Evolutionary conservation across 2,888 invertebrate species (phyloP).

Genomic region (Hipparchia semele): DNA sequence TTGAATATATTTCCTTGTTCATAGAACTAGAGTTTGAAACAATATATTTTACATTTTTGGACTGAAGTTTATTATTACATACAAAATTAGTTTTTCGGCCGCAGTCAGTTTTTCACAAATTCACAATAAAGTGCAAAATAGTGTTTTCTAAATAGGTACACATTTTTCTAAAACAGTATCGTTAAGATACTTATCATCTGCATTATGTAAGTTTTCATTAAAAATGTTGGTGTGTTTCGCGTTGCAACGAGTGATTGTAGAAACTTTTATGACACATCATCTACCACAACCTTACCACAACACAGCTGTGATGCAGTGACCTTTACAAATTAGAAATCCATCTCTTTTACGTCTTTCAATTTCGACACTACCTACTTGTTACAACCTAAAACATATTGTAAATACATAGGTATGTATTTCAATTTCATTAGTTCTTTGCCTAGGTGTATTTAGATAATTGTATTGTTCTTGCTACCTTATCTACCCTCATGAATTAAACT

Average conservation of each 20-base stretch:
- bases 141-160: slow-evolving; percentile 23
- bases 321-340: slow-evolving; percentile 32
- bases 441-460: slow-evolving; percentile 45
- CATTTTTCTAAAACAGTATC: slow-evolving; percentile 18
- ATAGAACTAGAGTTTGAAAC: slow-evolving; percentile 34
- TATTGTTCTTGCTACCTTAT: slow-evolving; percentile 42
- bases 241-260: slow-evolving; percentile 36
- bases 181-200: slow-evolving; percentile 27
- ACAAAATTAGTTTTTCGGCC: slow-evolving; percentile 31
- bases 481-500: slow-evolving; percentile 40
- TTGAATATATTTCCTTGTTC: slow-evolving; percentile 28
- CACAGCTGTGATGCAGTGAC: slow-evolving; percentile 36
- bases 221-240: slow-evolving; percentile 32
- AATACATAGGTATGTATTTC: slow-evolving; percentile 45
- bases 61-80: slow-evolving; percentile 27
- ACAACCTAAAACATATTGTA: slow-evolving; percentile 40
- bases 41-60: slow-evolving; percentile 26
- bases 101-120: slow-evolving; percentile 23
- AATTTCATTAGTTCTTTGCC: slow-evolving; percentile 44
- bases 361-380: slow-evolving; percentile 34
- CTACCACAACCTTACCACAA: slow-evolving; percentile 35
- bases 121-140: slow-evolving; percentile 29
- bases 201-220: slow-evolving; percentile 40
- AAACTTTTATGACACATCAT: slow-evolving; percentile 32
- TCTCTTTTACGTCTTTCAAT: slow-evolving; percentile 35